Evolutionary conservation across 2,113 vertebrate species (phyloP).

Genomic region (Actenoides hombroni): DNA sequence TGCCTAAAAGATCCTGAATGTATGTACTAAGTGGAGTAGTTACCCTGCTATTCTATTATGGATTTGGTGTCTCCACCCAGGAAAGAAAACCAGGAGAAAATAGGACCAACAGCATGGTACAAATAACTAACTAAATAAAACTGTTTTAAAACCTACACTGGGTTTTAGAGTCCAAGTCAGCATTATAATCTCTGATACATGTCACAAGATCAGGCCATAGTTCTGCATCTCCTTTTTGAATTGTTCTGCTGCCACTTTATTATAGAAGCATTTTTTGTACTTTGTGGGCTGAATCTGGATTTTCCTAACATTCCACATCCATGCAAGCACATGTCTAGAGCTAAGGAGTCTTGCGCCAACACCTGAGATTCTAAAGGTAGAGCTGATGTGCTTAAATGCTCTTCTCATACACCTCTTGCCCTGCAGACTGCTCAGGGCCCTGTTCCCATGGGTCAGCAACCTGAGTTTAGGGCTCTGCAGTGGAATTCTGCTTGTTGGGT

Average conservation of each 20-base stretch:
- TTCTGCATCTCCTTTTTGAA: not conserved
- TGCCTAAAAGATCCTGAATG: not conserved
- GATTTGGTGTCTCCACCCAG: not conserved
- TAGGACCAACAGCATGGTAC: not conserved
- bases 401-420: not conserved
- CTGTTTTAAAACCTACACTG: not conserved
- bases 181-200: rapidly evolving
- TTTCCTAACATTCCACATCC: not conserved
- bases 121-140: not conserved
- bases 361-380: not conserved
- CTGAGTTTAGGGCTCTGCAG: not conserved
- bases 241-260: not conserved
- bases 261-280: not conserved
- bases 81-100: not conserved
- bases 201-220: not conserved
- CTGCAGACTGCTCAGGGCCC: not conserved
- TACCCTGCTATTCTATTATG: not conserved
- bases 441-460: not conserved
- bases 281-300: not conserved
- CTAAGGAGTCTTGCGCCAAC: not conserved
- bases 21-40: not conserved
- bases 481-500: not conserved
- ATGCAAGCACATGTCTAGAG: not conserved
- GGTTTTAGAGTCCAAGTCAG: not conserved
- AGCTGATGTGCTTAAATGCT: not conserved